Percentiles rank a stretch among this genome's conserved stretches.
Conservation (phyloP, 1,140 invertebrate genomes). For the Drosophila sulfurigaster region DNA sequence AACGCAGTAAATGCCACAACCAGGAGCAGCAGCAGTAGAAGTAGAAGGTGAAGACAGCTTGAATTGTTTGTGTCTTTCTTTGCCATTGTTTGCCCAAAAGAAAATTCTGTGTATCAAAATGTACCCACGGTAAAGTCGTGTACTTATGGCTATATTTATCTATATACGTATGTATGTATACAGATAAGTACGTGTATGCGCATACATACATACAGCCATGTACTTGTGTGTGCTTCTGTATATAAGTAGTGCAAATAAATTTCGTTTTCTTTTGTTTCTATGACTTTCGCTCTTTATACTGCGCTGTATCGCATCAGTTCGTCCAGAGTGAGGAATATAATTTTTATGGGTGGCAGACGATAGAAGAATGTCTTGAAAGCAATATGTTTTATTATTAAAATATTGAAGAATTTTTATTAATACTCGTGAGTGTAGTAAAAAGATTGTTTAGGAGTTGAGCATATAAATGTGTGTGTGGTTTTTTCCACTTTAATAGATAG, state of each 20-base stretch:
- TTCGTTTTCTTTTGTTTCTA: conserved; percentile 49
- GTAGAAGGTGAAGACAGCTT: not conserved
- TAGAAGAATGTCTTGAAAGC: no score
- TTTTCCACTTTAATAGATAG: no score
- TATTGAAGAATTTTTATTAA: no score
- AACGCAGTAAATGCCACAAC: not conserved
- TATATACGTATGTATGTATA: not conserved
- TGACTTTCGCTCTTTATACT: conserved; percentile 52
- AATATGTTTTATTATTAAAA: no score
- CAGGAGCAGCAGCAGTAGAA: not conserved
- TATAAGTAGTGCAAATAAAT: not conserved
- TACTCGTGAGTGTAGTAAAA: no score
- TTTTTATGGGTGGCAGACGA: no score
- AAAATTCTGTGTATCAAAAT: conserved; percentile 18
- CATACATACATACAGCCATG: not conserved
- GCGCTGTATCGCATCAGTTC: not conserved
- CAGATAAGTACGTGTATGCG: not conserved
- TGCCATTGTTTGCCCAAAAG: not conserved
- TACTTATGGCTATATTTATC: conserved; percentile 2
- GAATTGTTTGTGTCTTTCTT: conserved; percentile 1
- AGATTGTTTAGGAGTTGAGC: no score
- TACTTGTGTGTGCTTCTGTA: not conserved
- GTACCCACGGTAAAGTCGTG: not conserved
- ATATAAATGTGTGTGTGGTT: no score
- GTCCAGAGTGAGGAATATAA: not conserved